These are phyloP conservation scores for Neomonachus schauinslandi DNA, from an alignment of 2,113 vertebrate species.

Conservation along the genomic window DNA sequence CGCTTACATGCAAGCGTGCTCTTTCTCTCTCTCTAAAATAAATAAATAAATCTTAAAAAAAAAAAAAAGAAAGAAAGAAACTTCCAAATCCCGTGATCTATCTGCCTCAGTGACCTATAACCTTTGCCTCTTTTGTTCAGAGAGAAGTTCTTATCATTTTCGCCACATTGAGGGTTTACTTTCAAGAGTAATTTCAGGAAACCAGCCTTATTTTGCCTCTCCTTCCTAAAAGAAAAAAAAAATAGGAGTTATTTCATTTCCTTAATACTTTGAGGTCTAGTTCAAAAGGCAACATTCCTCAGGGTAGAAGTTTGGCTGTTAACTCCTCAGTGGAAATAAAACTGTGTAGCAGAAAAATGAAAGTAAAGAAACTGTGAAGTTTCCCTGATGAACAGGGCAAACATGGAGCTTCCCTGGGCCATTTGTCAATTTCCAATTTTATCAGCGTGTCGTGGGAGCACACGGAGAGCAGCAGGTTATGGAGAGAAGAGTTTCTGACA, in stretches of 20 bases:
- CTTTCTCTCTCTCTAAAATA: neutral
- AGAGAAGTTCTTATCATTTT: slow-evolving; percentile 65
- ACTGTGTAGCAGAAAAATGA: neutral
- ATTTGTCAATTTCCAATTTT: neutral
- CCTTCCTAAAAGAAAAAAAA: slow-evolving; percentile 64
- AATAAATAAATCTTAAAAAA: neutral
- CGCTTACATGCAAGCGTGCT: neutral
- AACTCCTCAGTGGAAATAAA: slow-evolving; percentile 44
- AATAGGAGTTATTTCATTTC: slow-evolving; percentile 62
- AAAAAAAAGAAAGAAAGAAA: neutral
- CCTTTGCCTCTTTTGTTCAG: slow-evolving; percentile 35
- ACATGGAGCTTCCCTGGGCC: neutral
- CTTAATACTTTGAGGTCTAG: slow-evolving; percentile 59
- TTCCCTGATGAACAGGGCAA: neutral
- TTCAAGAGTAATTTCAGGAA: slow-evolving; percentile 75
- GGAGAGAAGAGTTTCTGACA: neutral
- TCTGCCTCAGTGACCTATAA: neutral
- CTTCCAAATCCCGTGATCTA: neutral
- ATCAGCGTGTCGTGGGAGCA: neutral
- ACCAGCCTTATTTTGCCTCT: slow-evolving; percentile 63
- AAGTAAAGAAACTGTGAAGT: neutral
- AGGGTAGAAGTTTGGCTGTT: neutral
- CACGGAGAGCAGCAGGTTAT: neutral
- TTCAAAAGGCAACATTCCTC: slow-evolving; percentile 64
- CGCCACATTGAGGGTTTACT: slow-evolving; percentile 57